These are phyloP conservation scores for Campoletis raptor DNA, from an alignment of 2,888 invertebrate genomes.

Conservation along the genomic window DNA sequence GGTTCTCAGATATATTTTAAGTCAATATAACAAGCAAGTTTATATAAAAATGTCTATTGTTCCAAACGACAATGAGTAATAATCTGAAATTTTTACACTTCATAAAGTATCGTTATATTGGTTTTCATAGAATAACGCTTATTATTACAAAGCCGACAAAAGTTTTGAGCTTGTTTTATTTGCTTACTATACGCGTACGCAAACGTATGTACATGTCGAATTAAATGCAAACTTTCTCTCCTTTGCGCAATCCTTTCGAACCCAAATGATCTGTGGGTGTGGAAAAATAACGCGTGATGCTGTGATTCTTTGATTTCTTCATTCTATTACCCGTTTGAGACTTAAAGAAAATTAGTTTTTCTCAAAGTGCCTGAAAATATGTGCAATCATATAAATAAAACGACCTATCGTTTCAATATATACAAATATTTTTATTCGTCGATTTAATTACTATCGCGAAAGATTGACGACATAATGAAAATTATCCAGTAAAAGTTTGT, in stretches of 20 bases:
- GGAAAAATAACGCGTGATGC: neutral
- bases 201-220: conserved; percentile 3
- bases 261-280: conserved; percentile 23
- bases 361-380: neutral
- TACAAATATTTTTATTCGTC: neutral
- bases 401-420: neutral
- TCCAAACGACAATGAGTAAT: conserved; percentile 55
- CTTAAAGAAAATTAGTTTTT: neutral
- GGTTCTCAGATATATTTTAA: conserved; percentile 33
- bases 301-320: neutral
- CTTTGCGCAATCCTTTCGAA: conserved; percentile 24
- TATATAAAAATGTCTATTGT: conserved; percentile 49
- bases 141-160: conserved; percentile 30
- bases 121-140: conserved; percentile 52
- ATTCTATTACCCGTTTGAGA: neutral
- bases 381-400: too few species aligned
- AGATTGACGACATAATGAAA: neutral
- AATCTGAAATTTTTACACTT: conserved; percentile 30
- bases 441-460: neutral
- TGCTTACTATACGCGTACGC: neutral
- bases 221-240: conserved; percentile 43
- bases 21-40: conserved; percentile 25
- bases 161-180: conserved; percentile 13
- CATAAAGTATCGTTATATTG: conserved; percentile 37
- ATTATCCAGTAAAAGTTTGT: neutral